Base-by-base conservation (phyloP, 2,797 vertebrate genomes). In the Eupleurogrammus muticus region DNA sequence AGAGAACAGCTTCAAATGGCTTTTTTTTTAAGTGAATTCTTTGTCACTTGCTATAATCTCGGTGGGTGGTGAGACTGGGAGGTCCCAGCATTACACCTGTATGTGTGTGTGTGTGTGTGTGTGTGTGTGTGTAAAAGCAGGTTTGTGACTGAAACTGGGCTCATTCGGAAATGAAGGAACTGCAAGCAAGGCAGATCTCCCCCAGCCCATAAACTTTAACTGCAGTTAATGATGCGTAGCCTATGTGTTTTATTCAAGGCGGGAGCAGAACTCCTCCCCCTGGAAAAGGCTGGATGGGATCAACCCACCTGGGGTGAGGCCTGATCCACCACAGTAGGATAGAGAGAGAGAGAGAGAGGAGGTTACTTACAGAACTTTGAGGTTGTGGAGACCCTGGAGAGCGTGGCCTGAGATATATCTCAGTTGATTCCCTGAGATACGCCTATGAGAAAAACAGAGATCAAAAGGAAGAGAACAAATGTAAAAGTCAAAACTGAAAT, bases 391-490 rank as follows among this genome's bases (percentile, higher is more conserved):
- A 58, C 97, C 96, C 46, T 94, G 93, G 93, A 99, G 96, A 21
- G 94, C 94, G 10, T 93, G 93, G 84, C 92, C 93, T 1, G 96
- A 95, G 89, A 99, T 96, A 77, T 94, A 95, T 70, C 93, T 95
- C 88, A 99, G 95, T 76, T 95, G 96, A 90, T 99, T 99, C 82
- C 97, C 97, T 36, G 97, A 98, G 84, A 99, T 96, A 38, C 97
- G 95, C 84, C 97, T 99, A 92, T 19, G 56, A 78, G 58, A 80
- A 35, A 70, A 83, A 73, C 10, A 14, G 19, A 71, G 63, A 72
- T 79, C 34, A 80, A 63, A 82, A 60, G 53, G 21, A 5, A 49
- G 51, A 68, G 55, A 73, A 35, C 17, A 50, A 51, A 54, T 64
- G 40, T 60, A 46, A 57, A 70, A 74, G 50, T 36, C 32, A 60